Evolutionary conservation across 2,797 vertebrate species (phyloP).

Genomic region (Sebastes itinus): DNA sequence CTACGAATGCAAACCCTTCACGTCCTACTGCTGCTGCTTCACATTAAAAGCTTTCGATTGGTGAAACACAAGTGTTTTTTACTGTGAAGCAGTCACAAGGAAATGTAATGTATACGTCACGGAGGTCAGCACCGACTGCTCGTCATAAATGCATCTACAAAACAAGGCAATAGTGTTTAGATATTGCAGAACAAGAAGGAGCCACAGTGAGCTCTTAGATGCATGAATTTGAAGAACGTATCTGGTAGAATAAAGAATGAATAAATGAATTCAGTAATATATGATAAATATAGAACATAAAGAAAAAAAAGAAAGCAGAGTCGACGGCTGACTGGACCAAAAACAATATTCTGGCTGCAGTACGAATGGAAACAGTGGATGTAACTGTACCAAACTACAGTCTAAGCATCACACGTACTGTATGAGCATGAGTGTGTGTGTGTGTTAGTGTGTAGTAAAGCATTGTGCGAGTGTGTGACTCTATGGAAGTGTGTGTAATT

Average conservation of each 20-base stretch:
- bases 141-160: too few relatives aligned
- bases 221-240: neutral
- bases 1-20: too few relatives aligned
- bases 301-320: too few relatives aligned
- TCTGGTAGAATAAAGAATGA: neutral
- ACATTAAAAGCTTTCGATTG: too few relatives aligned
- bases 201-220: neutral
- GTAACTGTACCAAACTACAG: neutral
- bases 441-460: neutral
- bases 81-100: too few relatives aligned
- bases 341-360: neutral
- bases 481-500: neutral
- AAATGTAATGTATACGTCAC: too few relatives aligned
- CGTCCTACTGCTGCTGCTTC: too few relatives aligned
- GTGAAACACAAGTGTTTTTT: too few relatives aligned
- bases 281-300: neutral
- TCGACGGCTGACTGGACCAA: too few relatives aligned
- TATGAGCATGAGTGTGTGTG: neutral
- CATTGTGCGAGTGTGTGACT: neutral
- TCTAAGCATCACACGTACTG: neutral
- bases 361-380: neutral
- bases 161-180: neutral
- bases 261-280: neutral
- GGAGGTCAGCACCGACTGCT: too few relatives aligned
- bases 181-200: neutral